phyloP scores from a whole-genome alignment of 1,140 invertebrate species.

The Drosophila sechellia region DNA sequence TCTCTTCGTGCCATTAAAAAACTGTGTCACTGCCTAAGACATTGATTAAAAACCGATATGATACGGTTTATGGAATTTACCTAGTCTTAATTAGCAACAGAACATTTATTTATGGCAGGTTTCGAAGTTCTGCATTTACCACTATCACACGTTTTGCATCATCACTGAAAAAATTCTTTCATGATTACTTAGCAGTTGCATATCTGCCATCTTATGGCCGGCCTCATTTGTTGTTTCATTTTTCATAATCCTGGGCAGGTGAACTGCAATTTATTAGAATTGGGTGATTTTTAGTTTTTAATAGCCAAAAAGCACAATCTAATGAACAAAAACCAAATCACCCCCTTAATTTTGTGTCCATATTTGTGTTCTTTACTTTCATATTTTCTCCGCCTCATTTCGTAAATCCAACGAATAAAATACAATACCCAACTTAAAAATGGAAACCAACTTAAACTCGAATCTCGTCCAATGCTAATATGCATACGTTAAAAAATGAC shows the following conservation, averaged over 20 bases:
- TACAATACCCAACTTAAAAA: conserved; percentile 31
- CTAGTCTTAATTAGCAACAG: background rate
- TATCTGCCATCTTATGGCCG: background rate
- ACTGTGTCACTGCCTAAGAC: background rate
- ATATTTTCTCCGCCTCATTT: conserved; percentile 72
- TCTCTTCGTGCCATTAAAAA: background rate
- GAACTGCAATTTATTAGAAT: background rate
- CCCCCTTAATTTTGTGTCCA: conserved; percentile 62
- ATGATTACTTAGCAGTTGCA: background rate
- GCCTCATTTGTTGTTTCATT: background rate
- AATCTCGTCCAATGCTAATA: conserved; percentile 52
- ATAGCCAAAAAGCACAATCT: conserved; percentile 1
- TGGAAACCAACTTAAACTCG: conserved; percentile 32
- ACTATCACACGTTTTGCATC: background rate
- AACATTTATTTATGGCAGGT: background rate
- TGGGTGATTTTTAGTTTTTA: conserved; percentile 2
- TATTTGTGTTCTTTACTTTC: conserved; percentile 78
- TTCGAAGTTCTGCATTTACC: background rate
- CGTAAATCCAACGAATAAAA: conserved; percentile 38
- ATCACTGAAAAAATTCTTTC: background rate
- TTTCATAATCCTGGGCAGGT: background rate
- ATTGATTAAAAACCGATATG: conserved; percentile 18
- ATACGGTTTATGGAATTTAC: conserved; percentile 7
- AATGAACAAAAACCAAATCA: conserved; percentile 16
- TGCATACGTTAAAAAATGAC: conserved; percentile 31